Conservation (phyloP, 2,888 invertebrate species). For the Drosophila fungiperda region DNA sequence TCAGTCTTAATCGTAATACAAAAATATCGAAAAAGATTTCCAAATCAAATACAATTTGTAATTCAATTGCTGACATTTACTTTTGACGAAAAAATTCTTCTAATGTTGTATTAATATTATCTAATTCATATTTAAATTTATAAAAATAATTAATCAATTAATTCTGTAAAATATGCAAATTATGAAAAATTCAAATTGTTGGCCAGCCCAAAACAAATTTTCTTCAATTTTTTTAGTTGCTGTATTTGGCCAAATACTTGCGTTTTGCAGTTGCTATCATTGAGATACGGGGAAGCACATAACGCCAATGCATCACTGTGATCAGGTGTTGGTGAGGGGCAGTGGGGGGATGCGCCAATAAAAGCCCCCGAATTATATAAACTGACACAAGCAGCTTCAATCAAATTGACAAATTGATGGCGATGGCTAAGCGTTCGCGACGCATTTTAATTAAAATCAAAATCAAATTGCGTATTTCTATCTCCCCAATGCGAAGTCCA, state of each 20-base stretch:
- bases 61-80: neutral
- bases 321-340: neutral
- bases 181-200: neutral
- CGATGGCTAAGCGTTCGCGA: constrained; percentile 10
- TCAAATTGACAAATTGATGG: constrained; percentile 23
- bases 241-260: neutral
- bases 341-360: constrained; percentile 11
- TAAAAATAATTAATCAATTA: neutral
- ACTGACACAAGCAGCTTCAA: constrained; percentile 40
- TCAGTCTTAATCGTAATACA: neutral
- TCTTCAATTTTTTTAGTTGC: constrained; percentile 7
- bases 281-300: constrained; percentile 43
- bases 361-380: constrained; percentile 57
- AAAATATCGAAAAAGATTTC: neutral
- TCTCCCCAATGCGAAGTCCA: constrained; percentile 51
- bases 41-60: neutral
- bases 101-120: neutral
- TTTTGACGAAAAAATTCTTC: neutral
- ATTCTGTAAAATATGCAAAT: neutral
- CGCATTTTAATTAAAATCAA: constrained; percentile 63
- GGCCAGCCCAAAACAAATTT: neutral
- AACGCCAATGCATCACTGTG: neutral
- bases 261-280: constrained; percentile 17
- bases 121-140: neutral
- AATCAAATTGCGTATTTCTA: constrained; percentile 68